Evolutionary conservation across 2,888 invertebrate species (phyloP), one percentile per base, ranked within the genome.

Genomic region (Pyrochroa serraticornis): DNA sequence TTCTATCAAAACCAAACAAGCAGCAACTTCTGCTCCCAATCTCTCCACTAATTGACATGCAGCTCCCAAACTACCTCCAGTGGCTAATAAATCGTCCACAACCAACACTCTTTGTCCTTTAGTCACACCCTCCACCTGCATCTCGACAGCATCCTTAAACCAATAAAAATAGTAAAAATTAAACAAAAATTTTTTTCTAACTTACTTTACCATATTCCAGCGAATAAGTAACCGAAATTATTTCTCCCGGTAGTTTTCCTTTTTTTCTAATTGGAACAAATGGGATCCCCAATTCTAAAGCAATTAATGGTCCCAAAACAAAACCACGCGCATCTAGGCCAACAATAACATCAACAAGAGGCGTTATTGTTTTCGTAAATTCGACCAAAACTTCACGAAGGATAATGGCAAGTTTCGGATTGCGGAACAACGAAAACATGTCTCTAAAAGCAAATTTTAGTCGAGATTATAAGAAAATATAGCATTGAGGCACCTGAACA

Each of bases 301-400:
- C 93, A 38, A 99, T 77, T 0, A 92, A 79, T 37, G 97, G 91
- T 7, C 93, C 95, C 71, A 99, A 89, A 1, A 99, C 83, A 75
- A 99, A 99, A 0, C 99, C 99, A 74, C 98, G 83, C 0, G 97
- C 89, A 71, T 99, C 99, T 43, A 98, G 78, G 0, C 94, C 98
- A 3, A 93, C 88, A 3, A 99, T 82, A 0, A 87, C 85, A 68
- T 97, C 89, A 0, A 91, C 83, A 47, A 85, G 81, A 46, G 88
- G 83, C 72, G 82, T 78, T 61, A 84, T 75, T 38, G 74, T 68
- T 68, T 79, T 81, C 0, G 90, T 82, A 64, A 88, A 85, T 35
- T 88, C 85, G 0, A 88, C 80, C 46, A 97, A 76, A 7, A 95
- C 74, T 59, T 87, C 86, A 60, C 88, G 88, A 13, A 97, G 79